These are phyloP conservation scores for Alcis repandata DNA, from an alignment of 2,888 invertebrate species.

Conservation along the genomic window DNA sequence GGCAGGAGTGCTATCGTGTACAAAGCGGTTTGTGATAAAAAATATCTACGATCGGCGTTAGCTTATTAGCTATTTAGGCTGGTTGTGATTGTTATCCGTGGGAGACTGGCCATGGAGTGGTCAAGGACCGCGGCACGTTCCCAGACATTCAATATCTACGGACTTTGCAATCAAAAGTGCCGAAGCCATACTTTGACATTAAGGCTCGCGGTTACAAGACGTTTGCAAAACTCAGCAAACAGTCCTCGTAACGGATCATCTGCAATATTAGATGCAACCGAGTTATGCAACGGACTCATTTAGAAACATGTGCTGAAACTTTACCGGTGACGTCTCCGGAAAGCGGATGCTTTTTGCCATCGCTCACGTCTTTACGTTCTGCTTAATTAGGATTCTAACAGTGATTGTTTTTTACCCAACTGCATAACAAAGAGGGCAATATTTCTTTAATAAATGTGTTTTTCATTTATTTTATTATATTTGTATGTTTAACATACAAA, in stretches of 20 bases:
- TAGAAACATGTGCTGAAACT: slow-evolving; percentile 30
- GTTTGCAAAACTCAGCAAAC: slow-evolving; percentile 47
- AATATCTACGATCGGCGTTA: background rate
- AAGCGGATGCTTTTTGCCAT: slow-evolving; percentile 2
- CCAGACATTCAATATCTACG: slow-evolving; percentile 51
- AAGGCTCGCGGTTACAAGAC: slow-evolving; percentile 36
- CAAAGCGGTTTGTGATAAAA: too few relatives aligned
- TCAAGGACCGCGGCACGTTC: slow-evolving; percentile 68
- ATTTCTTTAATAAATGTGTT: too few relatives aligned
- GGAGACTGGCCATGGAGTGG: slow-evolving; percentile 62
- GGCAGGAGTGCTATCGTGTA: too few relatives aligned
- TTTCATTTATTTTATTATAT: too few relatives aligned
- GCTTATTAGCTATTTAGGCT: slow-evolving; percentile 50
- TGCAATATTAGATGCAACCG: slow-evolving; percentile 45
- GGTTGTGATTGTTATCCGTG: slow-evolving; percentile 71
- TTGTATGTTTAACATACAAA: too few relatives aligned
- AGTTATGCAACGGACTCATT: slow-evolving; percentile 42
- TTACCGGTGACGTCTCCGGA: background rate
- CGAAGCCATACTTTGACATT: slow-evolving; percentile 36
- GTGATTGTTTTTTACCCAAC: too few relatives aligned
- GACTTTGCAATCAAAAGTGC: slow-evolving; percentile 21
- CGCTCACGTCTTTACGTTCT: too few relatives aligned
- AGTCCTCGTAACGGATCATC: slow-evolving; percentile 44
- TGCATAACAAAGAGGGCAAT: too few relatives aligned
- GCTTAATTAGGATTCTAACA: too few relatives aligned